phyloP scores from a whole-genome alignment of 2,113 vertebrate genomes.

The Gallinago media region DNA sequence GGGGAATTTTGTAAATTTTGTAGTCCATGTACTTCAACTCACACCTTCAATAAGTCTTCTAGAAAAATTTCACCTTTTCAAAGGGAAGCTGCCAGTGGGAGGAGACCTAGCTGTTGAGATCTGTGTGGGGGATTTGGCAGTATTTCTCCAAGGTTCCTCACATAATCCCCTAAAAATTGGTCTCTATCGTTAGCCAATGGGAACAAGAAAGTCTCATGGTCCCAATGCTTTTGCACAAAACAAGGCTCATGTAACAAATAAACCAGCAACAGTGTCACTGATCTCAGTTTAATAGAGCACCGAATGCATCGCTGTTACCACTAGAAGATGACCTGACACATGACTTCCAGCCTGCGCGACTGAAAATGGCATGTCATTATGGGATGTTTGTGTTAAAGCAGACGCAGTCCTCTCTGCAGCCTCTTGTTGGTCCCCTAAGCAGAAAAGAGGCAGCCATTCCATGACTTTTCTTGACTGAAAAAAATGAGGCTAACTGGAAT shows the following conservation, averaged over 20 bases:
- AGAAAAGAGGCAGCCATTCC: neutral
- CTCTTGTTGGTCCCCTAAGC: neutral
- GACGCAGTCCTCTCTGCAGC: too few species aligned
- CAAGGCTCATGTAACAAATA: neutral
- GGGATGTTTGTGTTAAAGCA: rapidly evolving
- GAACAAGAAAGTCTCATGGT: neutral
- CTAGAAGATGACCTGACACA: neutral
- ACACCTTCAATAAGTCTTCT: neutral
- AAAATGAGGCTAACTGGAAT: neutral
- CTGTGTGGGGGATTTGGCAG: neutral
- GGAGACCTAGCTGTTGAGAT: neutral
- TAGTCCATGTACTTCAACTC: neutral
- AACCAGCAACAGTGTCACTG: neutral
- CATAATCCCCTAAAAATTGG: neutral
- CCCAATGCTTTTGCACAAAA: neutral
- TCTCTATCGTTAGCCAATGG: neutral
- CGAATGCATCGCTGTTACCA: neutral
- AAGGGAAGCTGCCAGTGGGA: neutral
- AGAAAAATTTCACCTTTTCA: neutral
- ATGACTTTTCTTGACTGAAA: neutral
- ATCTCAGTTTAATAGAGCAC: neutral
- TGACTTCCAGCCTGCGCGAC: neutral
- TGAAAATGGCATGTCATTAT: neutral
- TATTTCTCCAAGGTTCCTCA: neutral
- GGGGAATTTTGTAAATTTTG: neutral